These are phyloP conservation scores for Lineus longissimus DNA, from an alignment of 1,140 invertebrate genomes.

Conservation along the genomic window DNA sequence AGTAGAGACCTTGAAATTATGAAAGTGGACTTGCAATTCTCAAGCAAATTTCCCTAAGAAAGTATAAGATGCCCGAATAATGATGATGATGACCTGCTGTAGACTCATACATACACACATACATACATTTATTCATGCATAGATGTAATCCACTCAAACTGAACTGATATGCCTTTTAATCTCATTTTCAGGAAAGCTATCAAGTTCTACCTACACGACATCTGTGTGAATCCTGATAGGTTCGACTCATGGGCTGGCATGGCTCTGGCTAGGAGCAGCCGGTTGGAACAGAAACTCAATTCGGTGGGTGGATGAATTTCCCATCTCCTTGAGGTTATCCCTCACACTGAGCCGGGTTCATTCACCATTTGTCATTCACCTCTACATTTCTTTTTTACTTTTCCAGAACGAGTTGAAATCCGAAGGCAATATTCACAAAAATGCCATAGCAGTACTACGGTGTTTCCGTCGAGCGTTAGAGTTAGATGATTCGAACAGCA, in stretches of 20 bases:
- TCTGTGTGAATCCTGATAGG: constrained; percentile 71
- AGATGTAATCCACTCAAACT: not conserved
- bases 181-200: constrained; percentile 61
- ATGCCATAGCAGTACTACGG: constrained; percentile 66
- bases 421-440: constrained; percentile 65
- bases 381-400: no score
- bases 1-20: constrained; percentile 26
- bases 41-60: no score
- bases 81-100: no score
- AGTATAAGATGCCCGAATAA: no score
- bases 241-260: constrained; percentile 90
- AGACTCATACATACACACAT: no score
- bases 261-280: constrained; percentile 74
- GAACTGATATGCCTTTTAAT: constrained; percentile 7
- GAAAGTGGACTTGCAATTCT: no score
- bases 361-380: no score
- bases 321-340: not conserved
- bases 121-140: not conserved
- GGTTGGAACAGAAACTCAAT: constrained; percentile 78
- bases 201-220: constrained; percentile 77
- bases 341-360: no score
- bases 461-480: constrained; percentile 76
- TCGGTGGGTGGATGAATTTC: constrained; percentile 53
- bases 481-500: constrained; percentile 64
- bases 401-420: constrained; percentile 57